phyloP scores from a whole-genome alignment of 2,888 invertebrate species.

The Drosophila seclusa region DNA sequence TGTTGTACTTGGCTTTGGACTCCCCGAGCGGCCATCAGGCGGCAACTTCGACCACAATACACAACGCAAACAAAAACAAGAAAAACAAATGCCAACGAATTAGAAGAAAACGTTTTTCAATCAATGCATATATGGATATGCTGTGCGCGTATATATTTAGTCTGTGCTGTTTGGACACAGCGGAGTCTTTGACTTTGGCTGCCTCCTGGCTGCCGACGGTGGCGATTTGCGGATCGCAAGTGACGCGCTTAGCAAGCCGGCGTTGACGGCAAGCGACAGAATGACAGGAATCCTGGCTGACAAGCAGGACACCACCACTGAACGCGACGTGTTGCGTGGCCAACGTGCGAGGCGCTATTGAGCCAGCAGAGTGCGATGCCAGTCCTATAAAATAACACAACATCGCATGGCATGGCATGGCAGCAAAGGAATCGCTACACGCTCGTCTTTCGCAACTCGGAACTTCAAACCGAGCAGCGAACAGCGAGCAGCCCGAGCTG shows the following conservation, averaged over 20 bases:
- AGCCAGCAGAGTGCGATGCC: constrained; percentile 41
- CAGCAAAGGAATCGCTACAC: constrained; percentile 1
- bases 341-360: constrained; percentile 69
- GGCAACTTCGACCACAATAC: constrained; percentile 43
- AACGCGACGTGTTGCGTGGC: constrained; percentile 58
- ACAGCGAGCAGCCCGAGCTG: neutral
- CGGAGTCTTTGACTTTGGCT: neutral
- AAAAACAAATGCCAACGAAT: constrained; percentile 20
- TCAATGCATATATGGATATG: constrained; percentile 7
- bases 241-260: constrained; percentile 43
- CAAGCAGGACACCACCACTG: constrained; percentile 3
- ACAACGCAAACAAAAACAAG: constrained; percentile 40
- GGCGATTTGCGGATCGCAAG: constrained; percentile 38
- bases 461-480: neutral
- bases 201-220: constrained; percentile 24
- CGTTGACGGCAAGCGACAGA: constrained; percentile 19
- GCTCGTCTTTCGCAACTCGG: constrained; percentile 7
- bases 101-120: constrained; percentile 12
- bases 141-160: neutral
- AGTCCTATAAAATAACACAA: constrained; percentile 7
- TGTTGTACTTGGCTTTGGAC: constrained; percentile 21
- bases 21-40: constrained; percentile 54
- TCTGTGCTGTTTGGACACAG: neutral
- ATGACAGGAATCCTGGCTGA: neutral
- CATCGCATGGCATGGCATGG: neutral